Evolutionary conservation across 1,140 invertebrate species (phyloP).

Genomic region (Hypothenemus hampei): DNA sequence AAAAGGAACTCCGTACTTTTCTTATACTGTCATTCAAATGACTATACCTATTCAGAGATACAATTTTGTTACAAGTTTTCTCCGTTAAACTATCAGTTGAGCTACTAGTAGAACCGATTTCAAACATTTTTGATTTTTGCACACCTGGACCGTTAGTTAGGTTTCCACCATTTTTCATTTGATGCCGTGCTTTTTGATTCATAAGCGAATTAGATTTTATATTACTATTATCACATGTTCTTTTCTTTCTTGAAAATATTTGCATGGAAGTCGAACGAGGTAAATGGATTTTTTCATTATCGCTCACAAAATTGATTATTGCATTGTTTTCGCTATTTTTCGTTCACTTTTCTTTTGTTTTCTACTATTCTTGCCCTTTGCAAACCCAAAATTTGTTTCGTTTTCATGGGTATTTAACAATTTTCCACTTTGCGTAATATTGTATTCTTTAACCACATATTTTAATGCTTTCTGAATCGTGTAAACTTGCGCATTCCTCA

Average conservation of each 20-base stretch:
- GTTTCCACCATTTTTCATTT: conserved; percentile 12
- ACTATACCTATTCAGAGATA: conserved; percentile 6
- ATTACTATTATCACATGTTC: conserved; percentile 8
- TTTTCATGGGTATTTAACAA: conserved; percentile 16
- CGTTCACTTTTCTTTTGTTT: conserved; percentile 23
- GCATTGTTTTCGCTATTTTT: conserved; percentile 25
- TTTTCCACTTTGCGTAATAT: conserved; percentile 34
- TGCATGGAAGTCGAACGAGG: conserved; percentile 35
- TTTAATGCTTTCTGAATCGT: conserved; percentile 47
- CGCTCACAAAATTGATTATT: conserved; percentile 30
- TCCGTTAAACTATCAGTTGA: conserved; percentile 29
- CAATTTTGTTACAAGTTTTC: conserved; percentile 19
- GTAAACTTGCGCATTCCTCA: conserved; percentile 9
- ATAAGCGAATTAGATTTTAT: conserved; percentile 32
- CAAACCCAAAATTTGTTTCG: conserved; percentile 10
- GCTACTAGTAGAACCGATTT: conserved; percentile 33
- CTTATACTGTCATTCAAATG: conserved; percentile 39
- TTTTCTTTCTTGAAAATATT: conserved; percentile 30
- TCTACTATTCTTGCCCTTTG: conserved; percentile 1
- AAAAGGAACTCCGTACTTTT: conserved; percentile 59
- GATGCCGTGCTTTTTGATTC: conserved; percentile 26
- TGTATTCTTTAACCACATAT: conserved; percentile 34
- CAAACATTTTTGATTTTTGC: conserved; percentile 29
- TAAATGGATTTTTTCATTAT: conserved; percentile 22
- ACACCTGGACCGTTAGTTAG: conserved; percentile 3